A percentile compares a stretch with the other conserved stretches of the same genome.
Conservation (phyloP, 1,140 invertebrate species). For the Listronotus bonariensis region DNA sequence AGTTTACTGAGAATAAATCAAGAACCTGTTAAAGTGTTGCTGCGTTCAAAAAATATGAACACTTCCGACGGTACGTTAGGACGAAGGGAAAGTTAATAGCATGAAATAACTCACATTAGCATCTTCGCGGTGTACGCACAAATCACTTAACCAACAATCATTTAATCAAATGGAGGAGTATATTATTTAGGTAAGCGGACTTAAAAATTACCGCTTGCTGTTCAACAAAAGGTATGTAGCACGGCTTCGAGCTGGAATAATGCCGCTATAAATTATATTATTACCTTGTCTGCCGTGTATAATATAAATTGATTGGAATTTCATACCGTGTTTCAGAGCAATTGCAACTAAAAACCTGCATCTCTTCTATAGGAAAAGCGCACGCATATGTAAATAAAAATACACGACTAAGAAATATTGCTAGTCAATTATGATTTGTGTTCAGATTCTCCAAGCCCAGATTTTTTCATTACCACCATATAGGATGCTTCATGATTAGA, state of each 20-base stretch:
- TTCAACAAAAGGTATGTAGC: constrained; percentile 51
- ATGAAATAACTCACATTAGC: constrained; percentile 41
- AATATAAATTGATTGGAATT: constrained; percentile 57
- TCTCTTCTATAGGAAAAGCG: constrained; percentile 47
- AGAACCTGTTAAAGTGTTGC: constrained; percentile 9
- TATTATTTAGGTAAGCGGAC: constrained; percentile 46
- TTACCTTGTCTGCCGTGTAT: constrained; percentile 56
- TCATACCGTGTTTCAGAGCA: constrained; percentile 54
- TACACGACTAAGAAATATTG: constrained; percentile 44
- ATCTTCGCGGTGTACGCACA: constrained; percentile 43
- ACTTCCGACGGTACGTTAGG: constrained; percentile 21
- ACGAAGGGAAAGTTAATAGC: constrained; percentile 35
- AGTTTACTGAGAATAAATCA: constrained; percentile 19
- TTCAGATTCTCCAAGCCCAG: constrained; percentile 17
- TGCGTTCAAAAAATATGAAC: constrained; percentile 2
- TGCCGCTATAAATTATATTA: constrained; percentile 56
- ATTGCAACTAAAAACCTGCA: constrained; percentile 52
- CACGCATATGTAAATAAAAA: constrained; percentile 50
- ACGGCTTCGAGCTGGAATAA: constrained; percentile 47
- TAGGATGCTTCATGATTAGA: constrained; percentile 33
- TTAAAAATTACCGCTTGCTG: constrained; percentile 45
- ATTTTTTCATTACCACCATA: constrained; percentile 23
- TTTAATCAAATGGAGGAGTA: constrained; percentile 43
- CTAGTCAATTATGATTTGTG: constrained; percentile 52
- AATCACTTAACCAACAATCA: constrained; percentile 43